Evolutionary conservation across 2,113 vertebrate genomes (phyloP).

Genomic region (Hippocampus zosterae): DNA sequence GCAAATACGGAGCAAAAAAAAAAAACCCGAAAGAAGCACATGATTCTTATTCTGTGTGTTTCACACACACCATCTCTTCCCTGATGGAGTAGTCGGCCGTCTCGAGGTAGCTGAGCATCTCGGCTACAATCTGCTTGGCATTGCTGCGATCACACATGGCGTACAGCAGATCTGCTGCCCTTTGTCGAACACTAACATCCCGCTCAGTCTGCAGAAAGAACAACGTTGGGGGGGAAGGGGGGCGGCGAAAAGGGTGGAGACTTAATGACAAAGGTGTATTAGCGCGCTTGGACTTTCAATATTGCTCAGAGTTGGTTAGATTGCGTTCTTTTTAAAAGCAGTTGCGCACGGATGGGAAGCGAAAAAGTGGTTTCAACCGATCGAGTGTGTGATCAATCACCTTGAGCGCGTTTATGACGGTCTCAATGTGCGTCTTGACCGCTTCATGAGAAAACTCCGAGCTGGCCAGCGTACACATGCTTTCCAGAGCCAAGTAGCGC

Average conservation of each 20-base stretch:
- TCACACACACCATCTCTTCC: constrained; percentile 81
- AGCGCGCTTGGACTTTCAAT: neutral
- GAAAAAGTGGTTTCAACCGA: neutral
- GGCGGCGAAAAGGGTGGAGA: neutral
- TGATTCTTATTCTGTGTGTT: neutral
- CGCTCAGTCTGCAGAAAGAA: constrained; percentile 78
- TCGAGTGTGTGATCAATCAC: constrained; percentile 37
- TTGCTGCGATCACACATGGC: constrained; percentile 95
- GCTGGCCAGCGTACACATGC: constrained; percentile 81
- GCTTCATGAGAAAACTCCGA: constrained; percentile 78
- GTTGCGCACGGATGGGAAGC: neutral
- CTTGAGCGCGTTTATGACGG: constrained; percentile 81
- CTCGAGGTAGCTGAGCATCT: constrained; percentile 92
- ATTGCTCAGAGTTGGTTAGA: neutral
- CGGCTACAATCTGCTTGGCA: constrained; percentile 88
- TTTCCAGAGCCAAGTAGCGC: constrained; percentile 81
- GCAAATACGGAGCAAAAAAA: neutral
- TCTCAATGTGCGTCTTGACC: constrained; percentile 81
- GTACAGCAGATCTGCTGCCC: constrained; percentile 86
- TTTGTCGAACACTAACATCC: constrained; percentile 87
- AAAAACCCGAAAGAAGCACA: neutral
- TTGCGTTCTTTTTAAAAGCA: neutral
- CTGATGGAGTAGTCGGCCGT: constrained; percentile 90
- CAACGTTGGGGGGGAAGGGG: neutral
- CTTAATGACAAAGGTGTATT: neutral